A percentile compares a stretch with the other conserved stretches of the same genome.
These are phyloP conservation scores for Saxidomus purpurata DNA, from an alignment of 1,140 invertebrate genomes.

Conservation along the genomic window DNA sequence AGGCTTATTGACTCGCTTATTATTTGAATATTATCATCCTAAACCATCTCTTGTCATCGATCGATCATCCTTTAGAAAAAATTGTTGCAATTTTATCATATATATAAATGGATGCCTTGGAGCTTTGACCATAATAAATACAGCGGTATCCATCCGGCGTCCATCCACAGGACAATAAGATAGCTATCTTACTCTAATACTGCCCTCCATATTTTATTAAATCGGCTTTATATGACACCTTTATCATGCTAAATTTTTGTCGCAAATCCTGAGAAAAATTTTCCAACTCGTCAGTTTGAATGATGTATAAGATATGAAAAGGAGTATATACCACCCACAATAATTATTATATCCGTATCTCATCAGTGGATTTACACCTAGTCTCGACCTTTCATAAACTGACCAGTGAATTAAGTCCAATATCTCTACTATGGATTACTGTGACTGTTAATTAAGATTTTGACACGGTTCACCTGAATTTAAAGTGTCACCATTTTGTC, in stretches of 20 bases:
- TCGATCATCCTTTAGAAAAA: background rate
- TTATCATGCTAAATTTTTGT: constrained; percentile 31
- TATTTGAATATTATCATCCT: background rate
- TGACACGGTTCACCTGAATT: background rate
- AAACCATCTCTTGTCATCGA: background rate
- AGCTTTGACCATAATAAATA: background rate
- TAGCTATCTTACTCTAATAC: constrained; percentile 11
- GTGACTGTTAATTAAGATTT: background rate
- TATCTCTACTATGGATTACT: background rate
- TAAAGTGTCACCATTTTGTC: background rate
- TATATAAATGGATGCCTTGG: background rate
- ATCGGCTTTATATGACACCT: constrained; percentile 10
- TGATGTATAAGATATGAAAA: constrained; percentile 20
- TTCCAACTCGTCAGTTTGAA: constrained; percentile 34
- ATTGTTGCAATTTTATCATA: background rate
- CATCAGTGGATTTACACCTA: background rate
- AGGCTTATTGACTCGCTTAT: background rate
- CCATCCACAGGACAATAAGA: background rate
- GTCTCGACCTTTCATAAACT: background rate
- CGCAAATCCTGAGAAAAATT: constrained; percentile 44
- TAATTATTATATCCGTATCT: constrained; percentile 8
- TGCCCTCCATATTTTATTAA: constrained; percentile 18
- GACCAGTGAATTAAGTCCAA: background rate
- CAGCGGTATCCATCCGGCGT: background rate
- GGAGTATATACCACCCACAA: constrained; percentile 2